A percentile compares a stretch with the other conserved stretches of the same genome.
These are phyloP conservation scores for Cephus pygmeus DNA, from an alignment of 2,888 invertebrate species.

Conservation along the genomic window DNA sequence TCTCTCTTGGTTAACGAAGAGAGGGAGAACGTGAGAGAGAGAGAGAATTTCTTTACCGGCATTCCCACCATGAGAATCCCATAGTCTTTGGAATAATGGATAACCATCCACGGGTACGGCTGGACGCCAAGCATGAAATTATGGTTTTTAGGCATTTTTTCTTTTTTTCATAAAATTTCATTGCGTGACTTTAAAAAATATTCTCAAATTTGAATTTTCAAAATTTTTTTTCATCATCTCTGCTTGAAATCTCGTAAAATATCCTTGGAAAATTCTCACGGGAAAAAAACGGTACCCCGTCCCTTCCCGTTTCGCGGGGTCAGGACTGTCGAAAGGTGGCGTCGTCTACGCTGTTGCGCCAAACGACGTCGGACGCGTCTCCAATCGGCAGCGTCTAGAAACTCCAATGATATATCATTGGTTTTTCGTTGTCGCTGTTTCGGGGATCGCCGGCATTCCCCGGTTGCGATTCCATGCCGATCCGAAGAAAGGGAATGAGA, in stretches of 20 bases:
- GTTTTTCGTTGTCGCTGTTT: conserved; percentile 1
- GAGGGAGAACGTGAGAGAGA: neutral
- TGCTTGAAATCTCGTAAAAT: no score
- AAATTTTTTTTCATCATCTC: neutral
- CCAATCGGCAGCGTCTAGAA: neutral
- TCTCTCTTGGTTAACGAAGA: neutral
- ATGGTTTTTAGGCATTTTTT: no score
- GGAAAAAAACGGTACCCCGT: no score
- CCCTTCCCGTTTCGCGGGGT: neutral
- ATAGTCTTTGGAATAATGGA: neutral
- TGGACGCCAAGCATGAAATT: no score
- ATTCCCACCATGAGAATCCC: neutral
- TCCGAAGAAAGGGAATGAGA: neutral
- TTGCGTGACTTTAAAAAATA: neutral
- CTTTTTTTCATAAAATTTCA: neutral
- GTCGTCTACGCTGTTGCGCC: neutral
- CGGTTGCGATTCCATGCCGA: neutral
- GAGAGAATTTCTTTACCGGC: neutral
- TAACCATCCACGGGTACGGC: neutral
- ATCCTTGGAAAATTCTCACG: neutral
- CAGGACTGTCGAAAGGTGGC: neutral
- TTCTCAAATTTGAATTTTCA: neutral
- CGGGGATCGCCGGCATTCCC: neutral
- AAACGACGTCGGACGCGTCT: neutral
- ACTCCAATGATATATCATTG: neutral